Evolutionary conservation across 2,888 invertebrate species (phyloP), one percentile per base, ranked within the genome.

Genomic region (Caenorhabditis afra): DNA sequence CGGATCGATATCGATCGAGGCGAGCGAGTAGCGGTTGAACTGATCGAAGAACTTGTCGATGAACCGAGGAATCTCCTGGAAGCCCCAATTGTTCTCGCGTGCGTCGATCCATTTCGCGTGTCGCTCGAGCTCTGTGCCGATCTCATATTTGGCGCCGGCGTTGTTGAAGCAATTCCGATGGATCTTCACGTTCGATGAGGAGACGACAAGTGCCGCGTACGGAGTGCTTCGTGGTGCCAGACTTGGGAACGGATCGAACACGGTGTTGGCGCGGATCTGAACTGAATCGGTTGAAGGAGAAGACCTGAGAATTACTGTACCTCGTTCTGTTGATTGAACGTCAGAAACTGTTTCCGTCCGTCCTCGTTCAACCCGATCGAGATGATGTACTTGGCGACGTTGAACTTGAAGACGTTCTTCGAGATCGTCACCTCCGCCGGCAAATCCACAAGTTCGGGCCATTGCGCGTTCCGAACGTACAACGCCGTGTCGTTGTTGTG

Each of bases 71-170:
- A 83, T 80, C 12, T 79, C 66, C 23, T 84, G 83, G 12, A 89
- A 85, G 4, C 97, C 96, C 87, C 98, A 93, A 95, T 96, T 98
- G 90, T 99, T 99, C 90, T 93, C 95, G 0, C 95, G 94, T 85
- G 96, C 97, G 90, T 97, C 95, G n/a, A 99, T 94, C 18, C 93
- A 92, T 92, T 95, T 94, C 88, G 96, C 96, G 90, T 97, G 97
- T 90, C 97, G 96, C 88, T 94, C 94, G 18, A 97, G 92, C 88
- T 98, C 97, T 0, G 97, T 96, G 0, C 96, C 96, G 55, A 99
- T 94, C 92, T 99, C 98, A 90, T 96, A 97, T 66, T 93, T 93
- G 0, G 97, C 96, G 81, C 94, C 94, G 1, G 94, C 94, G 91
- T 99, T 98, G 79, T 91, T 82, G 80, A 90, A 93, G 76, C 96